These are phyloP conservation scores for Xestia sexstrigata DNA, from an alignment of 2,888 invertebrate species.

Conservation along the genomic window DNA sequence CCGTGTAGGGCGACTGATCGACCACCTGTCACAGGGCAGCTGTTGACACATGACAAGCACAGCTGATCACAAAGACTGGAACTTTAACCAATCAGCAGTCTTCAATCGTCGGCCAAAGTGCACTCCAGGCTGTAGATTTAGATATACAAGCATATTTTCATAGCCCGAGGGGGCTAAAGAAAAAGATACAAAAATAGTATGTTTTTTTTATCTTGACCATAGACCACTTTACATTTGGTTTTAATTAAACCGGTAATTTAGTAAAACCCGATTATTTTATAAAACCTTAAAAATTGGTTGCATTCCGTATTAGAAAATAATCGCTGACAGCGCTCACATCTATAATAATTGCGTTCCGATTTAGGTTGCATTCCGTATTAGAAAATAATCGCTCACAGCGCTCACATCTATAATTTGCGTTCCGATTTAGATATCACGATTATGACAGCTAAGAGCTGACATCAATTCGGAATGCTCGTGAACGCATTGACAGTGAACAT, in stretches of 20 bases:
- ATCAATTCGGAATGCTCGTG: too few species aligned
- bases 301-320: too few species aligned
- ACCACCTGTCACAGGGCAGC: neutral
- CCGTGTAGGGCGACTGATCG: neutral
- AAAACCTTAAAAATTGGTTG: too few species aligned
- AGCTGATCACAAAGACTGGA: slow-evolving; percentile 13
- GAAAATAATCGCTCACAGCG: too few species aligned
- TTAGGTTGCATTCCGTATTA: too few species aligned
- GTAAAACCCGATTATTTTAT: neutral
- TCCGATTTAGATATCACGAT: too few species aligned
- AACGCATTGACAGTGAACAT: too few species aligned
- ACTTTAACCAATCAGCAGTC: neutral
- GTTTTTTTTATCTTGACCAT: slow-evolving; percentile 1
- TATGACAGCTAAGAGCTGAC: too few species aligned
- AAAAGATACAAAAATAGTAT: neutral
- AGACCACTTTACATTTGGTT: neutral
- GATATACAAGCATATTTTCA: neutral
- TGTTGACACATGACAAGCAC: slow-evolving; percentile 18
- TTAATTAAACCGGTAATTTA: neutral
- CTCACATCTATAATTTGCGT: too few species aligned
- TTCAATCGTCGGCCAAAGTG: neutral
- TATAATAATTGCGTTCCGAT: too few species aligned
- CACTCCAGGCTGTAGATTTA: neutral
- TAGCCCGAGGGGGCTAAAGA: too few species aligned
- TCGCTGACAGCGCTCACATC: too few species aligned